Conservation (phyloP, 2,113 vertebrate genomes). For the Dicerorhinus sumatrensis region DNA sequence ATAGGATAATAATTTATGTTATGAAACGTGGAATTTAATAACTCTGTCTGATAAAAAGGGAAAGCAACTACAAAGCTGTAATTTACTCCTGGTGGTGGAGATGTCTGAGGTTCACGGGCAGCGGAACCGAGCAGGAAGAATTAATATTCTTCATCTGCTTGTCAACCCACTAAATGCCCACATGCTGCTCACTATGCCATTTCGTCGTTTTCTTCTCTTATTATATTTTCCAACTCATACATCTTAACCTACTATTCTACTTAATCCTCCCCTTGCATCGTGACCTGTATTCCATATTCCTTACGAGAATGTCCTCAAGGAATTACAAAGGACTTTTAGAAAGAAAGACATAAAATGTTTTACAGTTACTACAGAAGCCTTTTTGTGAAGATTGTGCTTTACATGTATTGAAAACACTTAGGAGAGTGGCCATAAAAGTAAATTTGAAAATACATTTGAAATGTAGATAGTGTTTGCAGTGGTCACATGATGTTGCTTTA, state of each 20-base stretch:
- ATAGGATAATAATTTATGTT: slow-evolving; percentile 71
- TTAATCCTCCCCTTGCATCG: neutral
- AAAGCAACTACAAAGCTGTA: neutral
- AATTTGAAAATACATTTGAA: neutral
- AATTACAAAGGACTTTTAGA: slow-evolving; percentile 60
- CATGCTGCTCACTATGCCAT: neutral
- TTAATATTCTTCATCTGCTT: slow-evolving; percentile 60
- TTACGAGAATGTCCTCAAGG: slow-evolving; percentile 31
- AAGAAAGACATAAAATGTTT: slow-evolving; percentile 46
- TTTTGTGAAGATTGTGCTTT: slow-evolving; percentile 20
- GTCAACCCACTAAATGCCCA: neutral
- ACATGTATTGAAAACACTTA: slow-evolving; percentile 7
- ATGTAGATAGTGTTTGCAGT: neutral
- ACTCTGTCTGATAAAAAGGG: slow-evolving; percentile 52
- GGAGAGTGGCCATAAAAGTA: neutral
- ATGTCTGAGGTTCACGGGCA: neutral
- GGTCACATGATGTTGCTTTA: neutral
- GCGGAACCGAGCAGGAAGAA: slow-evolving; percentile 5
- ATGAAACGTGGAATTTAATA: slow-evolving; percentile 78
- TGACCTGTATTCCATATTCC: neutral
- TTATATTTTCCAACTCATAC: slow-evolving; percentile 13
- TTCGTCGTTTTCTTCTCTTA: slow-evolving; percentile 43
- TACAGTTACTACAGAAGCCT: slow-evolving; percentile 30
- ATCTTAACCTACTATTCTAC: neutral
- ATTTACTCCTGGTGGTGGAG: slow-evolving; percentile 39